These are phyloP conservation scores for Artemia franciscana DNA, from an alignment of 1,140 invertebrate genomes.

Conservation along the genomic window DNA sequence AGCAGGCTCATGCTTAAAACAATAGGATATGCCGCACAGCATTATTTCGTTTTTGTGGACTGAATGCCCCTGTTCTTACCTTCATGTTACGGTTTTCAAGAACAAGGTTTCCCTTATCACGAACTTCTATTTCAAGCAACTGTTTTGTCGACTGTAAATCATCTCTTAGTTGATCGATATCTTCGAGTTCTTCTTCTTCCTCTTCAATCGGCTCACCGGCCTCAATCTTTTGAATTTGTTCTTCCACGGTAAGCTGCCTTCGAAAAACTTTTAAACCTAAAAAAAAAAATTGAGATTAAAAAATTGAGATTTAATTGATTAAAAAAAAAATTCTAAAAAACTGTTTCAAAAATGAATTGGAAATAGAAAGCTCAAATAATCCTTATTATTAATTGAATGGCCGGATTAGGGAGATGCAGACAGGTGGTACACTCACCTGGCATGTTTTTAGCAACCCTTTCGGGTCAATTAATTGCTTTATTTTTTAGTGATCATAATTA, in stretches of 20 bases:
- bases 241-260: constrained; percentile 45
- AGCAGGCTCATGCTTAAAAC: no score
- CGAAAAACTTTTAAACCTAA: constrained; percentile 55
- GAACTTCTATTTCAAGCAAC: constrained; percentile 56
- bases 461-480: no score
- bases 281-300: constrained; percentile 1
- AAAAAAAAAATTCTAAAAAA: neutral
- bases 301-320: neutral
- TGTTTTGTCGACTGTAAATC: constrained; percentile 75
- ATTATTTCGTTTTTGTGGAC: no score
- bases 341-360: no score
- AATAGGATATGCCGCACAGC: no score
- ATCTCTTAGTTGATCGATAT: constrained; percentile 69
- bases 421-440: no score
- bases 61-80: no score
- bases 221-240: constrained; percentile 24
- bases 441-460: no score
- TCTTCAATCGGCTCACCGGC: constrained; percentile 19
- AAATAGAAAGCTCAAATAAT: no score
- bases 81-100: constrained; percentile 59
- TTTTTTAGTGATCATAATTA: no score
- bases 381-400: no score
- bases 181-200: constrained; percentile 56
- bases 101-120: constrained; percentile 59
- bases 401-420: no score